These are phyloP conservation scores for Megaceryle maxima DNA, from an alignment of 2,113 vertebrate genomes.

Conservation along the genomic window DNA sequence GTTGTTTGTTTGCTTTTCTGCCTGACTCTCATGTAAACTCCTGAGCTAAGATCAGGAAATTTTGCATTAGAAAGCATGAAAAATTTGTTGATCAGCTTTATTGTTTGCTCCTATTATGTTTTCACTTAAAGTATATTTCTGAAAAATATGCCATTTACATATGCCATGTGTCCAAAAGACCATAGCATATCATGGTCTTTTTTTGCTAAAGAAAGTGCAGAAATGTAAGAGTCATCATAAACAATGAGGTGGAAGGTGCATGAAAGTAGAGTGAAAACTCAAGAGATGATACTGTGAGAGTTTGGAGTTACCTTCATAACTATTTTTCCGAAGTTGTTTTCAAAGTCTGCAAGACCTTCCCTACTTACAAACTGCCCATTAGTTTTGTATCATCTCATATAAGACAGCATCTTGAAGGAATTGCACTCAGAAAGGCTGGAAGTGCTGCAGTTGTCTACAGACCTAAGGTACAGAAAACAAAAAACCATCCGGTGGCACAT, in stretches of 20 bases:
- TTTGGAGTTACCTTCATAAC: background rate
- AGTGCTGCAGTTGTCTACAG: background rate
- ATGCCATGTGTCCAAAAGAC: background rate
- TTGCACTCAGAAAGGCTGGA: background rate
- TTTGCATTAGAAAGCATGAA: background rate
- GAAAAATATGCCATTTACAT: background rate
- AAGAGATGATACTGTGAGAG: background rate
- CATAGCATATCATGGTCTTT: background rate
- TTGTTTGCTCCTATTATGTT: background rate
- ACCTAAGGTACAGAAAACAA: background rate
- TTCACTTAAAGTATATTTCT: background rate
- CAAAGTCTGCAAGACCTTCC: background rate
- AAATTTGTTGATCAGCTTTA: background rate
- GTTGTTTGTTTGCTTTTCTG: background rate
- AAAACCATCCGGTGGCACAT: background rate
- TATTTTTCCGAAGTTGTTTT: background rate
- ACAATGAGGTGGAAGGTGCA: background rate
- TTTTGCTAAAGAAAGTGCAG: background rate
- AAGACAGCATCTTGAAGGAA: background rate
- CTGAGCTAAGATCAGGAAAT: background rate
- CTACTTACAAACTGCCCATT: background rate
- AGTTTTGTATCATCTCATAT: background rate
- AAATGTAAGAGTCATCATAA: background rate
- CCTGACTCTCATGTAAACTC: background rate
- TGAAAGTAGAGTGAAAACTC: background rate